Base-by-base conservation (phyloP, 2,888 invertebrate genomes). In the Trachelus stipa region DNA sequence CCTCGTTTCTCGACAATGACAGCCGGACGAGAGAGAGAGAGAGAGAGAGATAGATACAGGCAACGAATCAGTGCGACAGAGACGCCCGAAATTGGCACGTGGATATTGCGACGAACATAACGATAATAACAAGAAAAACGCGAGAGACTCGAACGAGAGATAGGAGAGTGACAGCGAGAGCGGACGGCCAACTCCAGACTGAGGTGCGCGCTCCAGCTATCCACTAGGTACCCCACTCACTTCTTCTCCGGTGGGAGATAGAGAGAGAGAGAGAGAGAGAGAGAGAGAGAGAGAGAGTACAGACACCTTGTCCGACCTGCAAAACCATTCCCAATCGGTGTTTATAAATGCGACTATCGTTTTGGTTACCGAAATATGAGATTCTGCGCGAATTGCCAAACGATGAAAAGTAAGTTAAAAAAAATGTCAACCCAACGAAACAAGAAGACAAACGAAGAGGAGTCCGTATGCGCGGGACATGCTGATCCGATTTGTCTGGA, bases 111-210 rank as follows among this genome's bases (percentile, higher is more conserved):
- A 31, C 71, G 11, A 71, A 71, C 23, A 56, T 56, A 56, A 56
- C 9, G 9, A 56, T 23, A 56, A 56, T 9, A 56, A 37, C 12
- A 37, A 37, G 23, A 15, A 15, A 15, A 56, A 23, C 56, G 23
- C 56, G 15, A 15, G 2, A 2, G 23, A 56, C 56, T 56, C 23
- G 56, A 56, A 71, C 71, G 31, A 31, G 71, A 71, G 56, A 56
- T 23, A 77, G 82, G 81, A 77, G 81, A 81, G 80, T 79, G 79
- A 84, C 86, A 84, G 56, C 56, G 23, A 56, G 56, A 56, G 80
- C 87, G 85, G 87, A 85, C 83, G 83, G 88, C 84, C 85, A 85
- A 83, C 85, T 87, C 83, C 81, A 82, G 84, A 87, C 87, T 87
- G 85, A 87, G 81, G 78, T 79, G 76, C 78, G 77, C 80, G 73